These are phyloP conservation scores for Jacana jacana DNA, from an alignment of 2,113 vertebrate genomes.

Conservation along the genomic window DNA sequence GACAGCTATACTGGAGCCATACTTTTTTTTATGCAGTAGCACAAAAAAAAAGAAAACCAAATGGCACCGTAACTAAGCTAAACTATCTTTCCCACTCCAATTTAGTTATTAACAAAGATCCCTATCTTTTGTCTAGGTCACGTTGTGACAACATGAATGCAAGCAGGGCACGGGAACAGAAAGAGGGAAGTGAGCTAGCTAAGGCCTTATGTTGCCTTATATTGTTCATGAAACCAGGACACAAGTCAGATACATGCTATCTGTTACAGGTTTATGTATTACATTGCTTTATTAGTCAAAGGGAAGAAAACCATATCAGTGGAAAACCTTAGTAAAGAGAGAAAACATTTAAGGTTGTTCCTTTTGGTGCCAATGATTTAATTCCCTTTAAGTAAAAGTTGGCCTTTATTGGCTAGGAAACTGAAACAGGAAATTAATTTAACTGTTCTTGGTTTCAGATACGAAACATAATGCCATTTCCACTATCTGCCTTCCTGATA, in stretches of 20 bases:
- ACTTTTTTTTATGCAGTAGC: neutral
- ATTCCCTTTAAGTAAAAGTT: neutral
- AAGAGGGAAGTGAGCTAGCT: neutral
- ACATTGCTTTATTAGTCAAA: neutral
- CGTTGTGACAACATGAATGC: neutral
- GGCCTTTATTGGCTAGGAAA: neutral
- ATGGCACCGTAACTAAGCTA: neutral
- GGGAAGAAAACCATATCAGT: neutral
- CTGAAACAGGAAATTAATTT: neutral
- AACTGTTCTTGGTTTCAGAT: neutral
- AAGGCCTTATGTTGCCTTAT: neutral
- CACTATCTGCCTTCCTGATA: neutral
- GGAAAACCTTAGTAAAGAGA: neutral
- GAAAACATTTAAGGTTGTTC: neutral
- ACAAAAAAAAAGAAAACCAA: neutral
- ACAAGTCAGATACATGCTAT: neutral
- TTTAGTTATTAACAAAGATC: neutral
- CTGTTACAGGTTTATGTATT: neutral
- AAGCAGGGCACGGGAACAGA: neutral
- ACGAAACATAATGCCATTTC: neutral
- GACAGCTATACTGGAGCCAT: neutral
- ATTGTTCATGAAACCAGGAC: neutral
- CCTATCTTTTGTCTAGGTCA: neutral
- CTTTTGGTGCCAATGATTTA: neutral
- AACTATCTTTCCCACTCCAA: neutral